phyloP scores from a whole-genome alignment of 2,888 invertebrate genomes.

The Sipha maydis region DNA sequence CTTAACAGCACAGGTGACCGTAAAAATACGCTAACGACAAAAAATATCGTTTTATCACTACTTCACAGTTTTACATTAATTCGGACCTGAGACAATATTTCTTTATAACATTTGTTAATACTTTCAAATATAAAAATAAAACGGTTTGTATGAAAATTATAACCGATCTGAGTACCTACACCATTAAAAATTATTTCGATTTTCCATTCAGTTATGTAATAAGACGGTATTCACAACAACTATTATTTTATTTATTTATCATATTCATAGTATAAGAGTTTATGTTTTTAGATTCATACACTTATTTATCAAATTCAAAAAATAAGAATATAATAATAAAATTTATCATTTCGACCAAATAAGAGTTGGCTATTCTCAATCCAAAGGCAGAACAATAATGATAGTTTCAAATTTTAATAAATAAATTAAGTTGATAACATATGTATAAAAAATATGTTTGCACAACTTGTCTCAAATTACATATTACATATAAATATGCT shows the following conservation, averaged over 20 bases:
- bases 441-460: no score
- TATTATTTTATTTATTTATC: background rate
- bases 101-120: background rate
- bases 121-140: background rate
- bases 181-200: background rate
- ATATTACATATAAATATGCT: no score
- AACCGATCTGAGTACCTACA: background rate
- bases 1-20: slow-evolving; percentile 18
- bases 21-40: slow-evolving; percentile 1
- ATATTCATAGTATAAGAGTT: background rate
- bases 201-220: background rate
- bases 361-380: no score
- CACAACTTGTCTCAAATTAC: no score
- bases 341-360: no score
- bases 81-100: background rate
- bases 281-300: no score
- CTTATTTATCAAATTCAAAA: no score
- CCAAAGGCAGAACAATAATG: no score
- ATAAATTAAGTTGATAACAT: no score
- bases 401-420: no score
- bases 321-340: no score
- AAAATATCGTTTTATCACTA: background rate
- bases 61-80: background rate
- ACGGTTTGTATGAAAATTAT: background rate
- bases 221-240: background rate